Evolutionary conservation across 92 coral and sea anemone genomes (phyloP), one percentile per base, ranked within the genome.

Genomic region (Zoanthus gigantus): DNA sequence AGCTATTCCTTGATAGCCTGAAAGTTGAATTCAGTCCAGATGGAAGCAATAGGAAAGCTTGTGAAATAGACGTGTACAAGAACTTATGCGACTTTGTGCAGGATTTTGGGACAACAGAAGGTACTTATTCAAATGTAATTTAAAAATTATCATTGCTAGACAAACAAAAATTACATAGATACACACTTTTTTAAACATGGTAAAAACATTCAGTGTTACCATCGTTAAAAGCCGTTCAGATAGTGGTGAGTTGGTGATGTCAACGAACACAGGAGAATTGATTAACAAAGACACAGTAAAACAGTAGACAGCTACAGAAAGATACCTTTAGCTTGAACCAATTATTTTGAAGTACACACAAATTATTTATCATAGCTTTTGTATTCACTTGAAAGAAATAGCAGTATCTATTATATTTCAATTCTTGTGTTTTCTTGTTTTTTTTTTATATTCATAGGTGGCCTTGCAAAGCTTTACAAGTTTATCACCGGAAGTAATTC

Each of bases 41-140:
- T 74, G 95, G 95, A 46, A 90, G 93, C 87, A 93, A 93, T 79
- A 56, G 68, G 9, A 93, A 93, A 86, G 15, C 80, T 48, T 75
- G 61, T 8, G 42, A 28, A 75, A 23, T 75, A 75, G 63, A 74
- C 45, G 78, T 74, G 8, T 74, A 47, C 78, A 74, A 74, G 8
- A 8, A 69, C 29, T 69, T 69, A 30, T 69, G 74, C 29, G 74
- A 69, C 6, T 69, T 30, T 45, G 29, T 69, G 29, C 74, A 69
- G 74, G 74, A 69, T 69, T 45, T 69, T 69, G 74, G 74, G 29
- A 69, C 74, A 69, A 32, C 45, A 30, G 74, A 69, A 69, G 74
- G 74, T 69, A 69, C 29, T 69, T 69, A 23, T 23, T 23, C 23
- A 23, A 23, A 23, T 23, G 23, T 23, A 23, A 23, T 23, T 23